Evolutionary conservation across 2,888 invertebrate species (phyloP).

Genomic region (Cistogaster globosa): DNA sequence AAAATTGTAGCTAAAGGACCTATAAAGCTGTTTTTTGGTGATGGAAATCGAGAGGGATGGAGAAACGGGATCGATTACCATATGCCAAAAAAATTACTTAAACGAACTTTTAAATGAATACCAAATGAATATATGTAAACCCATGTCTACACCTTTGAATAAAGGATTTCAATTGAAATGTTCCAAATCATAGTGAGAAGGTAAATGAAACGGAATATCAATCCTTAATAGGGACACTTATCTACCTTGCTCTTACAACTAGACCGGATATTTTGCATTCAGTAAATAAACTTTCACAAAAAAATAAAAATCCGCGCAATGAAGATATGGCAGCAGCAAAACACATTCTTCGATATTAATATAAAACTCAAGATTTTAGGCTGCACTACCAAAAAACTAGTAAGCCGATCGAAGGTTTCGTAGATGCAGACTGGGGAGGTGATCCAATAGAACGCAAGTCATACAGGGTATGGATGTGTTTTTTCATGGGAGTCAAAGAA

Average conservation of each 20-base stretch:
- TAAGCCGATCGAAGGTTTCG: not conserved
- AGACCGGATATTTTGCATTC: constrained; percentile 1
- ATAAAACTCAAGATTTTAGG: not conserved
- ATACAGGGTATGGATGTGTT: not conserved
- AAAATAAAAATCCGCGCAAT: not conserved
- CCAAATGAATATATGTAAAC: too few relatives aligned
- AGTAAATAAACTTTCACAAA: not conserved
- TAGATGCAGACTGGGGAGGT: too few relatives aligned
- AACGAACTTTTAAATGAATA: not conserved
- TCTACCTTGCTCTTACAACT: constrained; percentile 4
- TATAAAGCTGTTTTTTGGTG: too few relatives aligned
- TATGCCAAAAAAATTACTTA: too few relatives aligned
- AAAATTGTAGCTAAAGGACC: too few relatives aligned
- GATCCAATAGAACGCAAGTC: not conserved
- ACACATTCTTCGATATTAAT: too few relatives aligned
- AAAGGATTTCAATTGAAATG: too few relatives aligned
- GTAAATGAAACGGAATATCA: not conserved
- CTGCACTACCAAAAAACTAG: not conserved
- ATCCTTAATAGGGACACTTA: not conserved
- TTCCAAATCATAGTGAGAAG: not conserved
- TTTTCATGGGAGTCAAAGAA: not conserved
- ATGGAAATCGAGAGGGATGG: too few relatives aligned
- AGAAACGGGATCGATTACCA: too few relatives aligned
- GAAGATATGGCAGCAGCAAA: not conserved
- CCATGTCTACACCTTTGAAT: too few relatives aligned